A percentile compares a stretch with the other conserved stretches of the same genome.
Evolutionary conservation across 2,113 vertebrate species (phyloP).

Genomic region (Menura novaehollandiae): DNA sequence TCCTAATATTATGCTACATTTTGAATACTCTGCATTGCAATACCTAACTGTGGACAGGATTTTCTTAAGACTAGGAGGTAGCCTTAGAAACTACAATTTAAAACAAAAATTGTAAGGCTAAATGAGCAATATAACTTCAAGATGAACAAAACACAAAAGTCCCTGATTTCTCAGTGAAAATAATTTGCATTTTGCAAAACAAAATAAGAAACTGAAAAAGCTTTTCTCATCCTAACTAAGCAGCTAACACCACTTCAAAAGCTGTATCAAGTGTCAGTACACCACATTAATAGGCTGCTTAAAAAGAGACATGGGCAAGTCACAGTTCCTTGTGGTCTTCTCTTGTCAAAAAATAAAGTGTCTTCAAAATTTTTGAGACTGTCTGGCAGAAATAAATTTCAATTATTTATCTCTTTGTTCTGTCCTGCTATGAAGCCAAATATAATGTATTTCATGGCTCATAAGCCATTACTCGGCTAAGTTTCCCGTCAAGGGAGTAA

Average conservation of each 20-base stretch:
- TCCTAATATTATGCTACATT: not conserved
- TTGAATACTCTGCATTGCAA: not conserved
- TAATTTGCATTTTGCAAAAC: not conserved
- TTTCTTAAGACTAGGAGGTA: not conserved
- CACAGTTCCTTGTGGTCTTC: not conserved
- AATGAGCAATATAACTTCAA: not conserved
- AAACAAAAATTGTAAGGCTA: no score
- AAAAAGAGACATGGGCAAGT: not conserved
- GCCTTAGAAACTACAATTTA: no score
- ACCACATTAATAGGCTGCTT: not conserved
- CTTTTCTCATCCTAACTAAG: not conserved
- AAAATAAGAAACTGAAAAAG: not conserved
- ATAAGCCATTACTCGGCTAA: not conserved
- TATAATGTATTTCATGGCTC: not conserved
- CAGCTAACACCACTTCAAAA: constrained; percentile 4
- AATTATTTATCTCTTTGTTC: constrained; percentile 5
- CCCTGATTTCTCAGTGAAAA: not conserved
- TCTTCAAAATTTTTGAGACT: not conserved
- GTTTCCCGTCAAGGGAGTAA: not conserved
- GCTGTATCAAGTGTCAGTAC: not conserved
- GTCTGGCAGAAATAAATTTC: not conserved
- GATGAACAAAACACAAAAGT: not conserved
- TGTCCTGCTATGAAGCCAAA: not conserved
- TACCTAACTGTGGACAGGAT: not conserved
- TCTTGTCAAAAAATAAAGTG: not conserved